Percentiles rank a stretch among this genome's conserved stretches.
Conservation (phyloP, 2,113 vertebrate genomes). For the Chlorodrepanis virens region DNA sequence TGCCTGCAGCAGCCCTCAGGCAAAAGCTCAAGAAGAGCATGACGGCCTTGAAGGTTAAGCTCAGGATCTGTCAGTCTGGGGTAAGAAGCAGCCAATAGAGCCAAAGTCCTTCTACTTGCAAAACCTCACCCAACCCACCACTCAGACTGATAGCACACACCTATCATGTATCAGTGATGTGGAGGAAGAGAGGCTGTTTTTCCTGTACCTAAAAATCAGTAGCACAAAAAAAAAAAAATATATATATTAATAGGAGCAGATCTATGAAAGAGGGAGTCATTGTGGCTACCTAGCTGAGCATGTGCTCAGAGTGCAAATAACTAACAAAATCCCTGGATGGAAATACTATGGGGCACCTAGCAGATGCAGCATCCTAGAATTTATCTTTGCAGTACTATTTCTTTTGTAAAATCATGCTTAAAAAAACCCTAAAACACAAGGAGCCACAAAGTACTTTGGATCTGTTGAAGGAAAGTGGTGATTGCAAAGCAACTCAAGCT, state of each 20-base stretch:
- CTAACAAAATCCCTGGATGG: not conserved
- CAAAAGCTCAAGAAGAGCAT: not conserved
- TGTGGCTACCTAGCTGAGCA: not conserved
- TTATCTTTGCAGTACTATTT: not conserved
- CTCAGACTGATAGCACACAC: not conserved
- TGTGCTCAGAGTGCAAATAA: not conserved
- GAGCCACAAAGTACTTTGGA: not conserved
- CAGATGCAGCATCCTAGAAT: not conserved
- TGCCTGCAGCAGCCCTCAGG: not conserved
- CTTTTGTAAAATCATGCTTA: not conserved
- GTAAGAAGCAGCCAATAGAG: not conserved
- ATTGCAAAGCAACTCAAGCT: not conserved
- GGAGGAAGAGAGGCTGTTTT: not conserved
- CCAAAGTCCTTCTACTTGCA: not conserved
- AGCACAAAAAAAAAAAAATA: not conserved
- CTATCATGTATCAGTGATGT: not conserved
- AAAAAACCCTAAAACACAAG: not conserved
- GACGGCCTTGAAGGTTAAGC: not conserved
- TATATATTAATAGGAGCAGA: not conserved
- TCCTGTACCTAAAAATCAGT: not conserved
- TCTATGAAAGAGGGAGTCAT: not conserved
- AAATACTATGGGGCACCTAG: not conserved
- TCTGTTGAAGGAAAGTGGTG: not conserved
- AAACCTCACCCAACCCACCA: not conserved
- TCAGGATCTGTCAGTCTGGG: not conserved